phyloP scores from a whole-genome alignment of 2,888 invertebrate species.

The Heliconius hortense region DNA sequence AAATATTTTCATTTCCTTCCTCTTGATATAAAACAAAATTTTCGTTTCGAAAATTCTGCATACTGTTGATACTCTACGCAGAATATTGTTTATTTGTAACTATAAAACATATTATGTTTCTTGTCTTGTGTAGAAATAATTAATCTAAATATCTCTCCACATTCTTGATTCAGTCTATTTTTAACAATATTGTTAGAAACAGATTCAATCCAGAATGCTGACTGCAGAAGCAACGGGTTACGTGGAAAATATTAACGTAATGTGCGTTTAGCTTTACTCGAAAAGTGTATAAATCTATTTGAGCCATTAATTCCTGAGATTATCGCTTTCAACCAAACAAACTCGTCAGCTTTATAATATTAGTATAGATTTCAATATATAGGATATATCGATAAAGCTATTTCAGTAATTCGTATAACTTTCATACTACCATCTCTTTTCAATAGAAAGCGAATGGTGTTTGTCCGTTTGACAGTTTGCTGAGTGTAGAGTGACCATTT shows the following conservation, averaged over 20 bases:
- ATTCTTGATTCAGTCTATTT: too few species aligned
- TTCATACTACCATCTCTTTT: conserved; percentile 41
- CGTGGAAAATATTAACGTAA: not conserved
- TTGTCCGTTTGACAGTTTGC: conserved; percentile 50
- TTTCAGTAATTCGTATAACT: conserved; percentile 13
- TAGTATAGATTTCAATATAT: not conserved
- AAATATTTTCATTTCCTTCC: too few species aligned
- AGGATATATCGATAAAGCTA: not conserved
- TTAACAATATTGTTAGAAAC: too few species aligned
- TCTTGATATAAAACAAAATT: too few species aligned
- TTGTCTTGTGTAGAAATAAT: too few species aligned
- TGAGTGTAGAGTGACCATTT: conserved; percentile 39
- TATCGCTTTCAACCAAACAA: not conserved
- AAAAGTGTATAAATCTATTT: too few species aligned
- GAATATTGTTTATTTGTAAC: too few species aligned
- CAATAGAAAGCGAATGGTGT: conserved; percentile 52
- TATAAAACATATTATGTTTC: too few species aligned
- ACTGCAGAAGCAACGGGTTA: not conserved
- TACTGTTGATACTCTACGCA: too few species aligned
- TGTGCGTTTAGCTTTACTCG: not conserved
- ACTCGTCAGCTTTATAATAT: not conserved
- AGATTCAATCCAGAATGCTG: not conserved
- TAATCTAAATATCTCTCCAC: too few species aligned
- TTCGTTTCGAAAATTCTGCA: too few species aligned
- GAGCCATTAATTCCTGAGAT: not conserved